Conservation (phyloP, 2,797 vertebrate genomes). For the Tolypeutes matacus region DNA sequence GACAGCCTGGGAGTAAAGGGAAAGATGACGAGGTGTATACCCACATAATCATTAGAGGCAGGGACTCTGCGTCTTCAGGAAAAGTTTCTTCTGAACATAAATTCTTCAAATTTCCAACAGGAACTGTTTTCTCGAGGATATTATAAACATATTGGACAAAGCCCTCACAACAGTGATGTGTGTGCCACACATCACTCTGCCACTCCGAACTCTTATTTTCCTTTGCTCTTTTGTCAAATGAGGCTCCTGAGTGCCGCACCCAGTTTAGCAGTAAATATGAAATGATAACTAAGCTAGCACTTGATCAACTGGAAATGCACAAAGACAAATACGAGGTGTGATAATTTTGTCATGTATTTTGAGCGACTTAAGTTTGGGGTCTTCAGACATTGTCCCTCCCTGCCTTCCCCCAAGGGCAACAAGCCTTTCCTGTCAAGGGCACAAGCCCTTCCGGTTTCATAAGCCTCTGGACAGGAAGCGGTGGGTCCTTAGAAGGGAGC, state of each 20-base stretch:
- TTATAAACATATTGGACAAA: not conserved
- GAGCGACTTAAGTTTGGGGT: not conserved
- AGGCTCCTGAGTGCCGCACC: not conserved
- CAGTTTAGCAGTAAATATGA: not conserved
- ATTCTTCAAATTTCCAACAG: not conserved
- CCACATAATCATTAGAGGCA: not conserved
- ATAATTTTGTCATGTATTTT: not conserved
- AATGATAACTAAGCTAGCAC: too few relatives aligned
- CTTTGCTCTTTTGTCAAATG: not conserved
- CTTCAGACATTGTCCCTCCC: not conserved
- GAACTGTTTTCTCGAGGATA: not conserved
- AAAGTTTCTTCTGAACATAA: not conserved
- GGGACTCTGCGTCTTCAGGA: not conserved
- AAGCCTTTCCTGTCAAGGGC: not conserved
- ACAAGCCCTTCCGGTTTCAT: not conserved
- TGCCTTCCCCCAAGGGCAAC: too few relatives aligned
- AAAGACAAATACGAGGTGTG: not conserved
- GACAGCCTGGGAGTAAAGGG: not conserved
- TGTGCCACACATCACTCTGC: not conserved
- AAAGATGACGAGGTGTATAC: fast-evolving
- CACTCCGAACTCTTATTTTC: not conserved
- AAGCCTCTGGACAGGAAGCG: not conserved
- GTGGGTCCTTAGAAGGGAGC: not conserved
- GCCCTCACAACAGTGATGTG: not conserved
- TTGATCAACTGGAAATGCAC: not conserved